These are phyloP conservation scores for Sphaerodactylus townsendi DNA, from an alignment of 2,113 vertebrate genomes.

Conservation along the genomic window DNA sequence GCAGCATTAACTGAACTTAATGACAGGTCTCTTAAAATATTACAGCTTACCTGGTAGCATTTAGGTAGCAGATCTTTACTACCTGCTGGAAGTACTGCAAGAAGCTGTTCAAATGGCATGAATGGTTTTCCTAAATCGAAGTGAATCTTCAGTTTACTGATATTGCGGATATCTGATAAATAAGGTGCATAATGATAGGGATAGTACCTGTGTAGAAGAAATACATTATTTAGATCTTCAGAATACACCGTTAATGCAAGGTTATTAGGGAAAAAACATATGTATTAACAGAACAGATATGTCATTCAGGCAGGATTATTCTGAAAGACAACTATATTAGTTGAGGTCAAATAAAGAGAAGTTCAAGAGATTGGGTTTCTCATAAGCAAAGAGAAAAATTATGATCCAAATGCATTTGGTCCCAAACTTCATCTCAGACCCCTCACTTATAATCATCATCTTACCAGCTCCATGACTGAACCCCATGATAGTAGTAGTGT, in stretches of 20 bases:
- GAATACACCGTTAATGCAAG: not conserved
- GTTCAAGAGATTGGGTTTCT: not conserved
- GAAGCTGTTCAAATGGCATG: conserved; percentile 95
- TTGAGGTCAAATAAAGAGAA: not conserved
- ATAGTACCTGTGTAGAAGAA: conserved; percentile 85
- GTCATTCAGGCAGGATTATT: not conserved
- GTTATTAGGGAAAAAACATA: not conserved
- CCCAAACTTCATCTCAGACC: not conserved
- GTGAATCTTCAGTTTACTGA: conserved; percentile 81
- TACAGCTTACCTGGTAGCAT: conserved; percentile 85
- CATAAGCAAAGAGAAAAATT: not conserved
- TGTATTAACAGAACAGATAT: not conserved
- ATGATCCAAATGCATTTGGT: not conserved
- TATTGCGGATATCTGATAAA: conserved; percentile 90
- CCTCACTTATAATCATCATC: conserved; percentile 24
- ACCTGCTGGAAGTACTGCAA: conserved; percentile 93
- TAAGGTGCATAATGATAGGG: conserved; percentile 97
- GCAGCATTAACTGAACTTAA: not conserved
- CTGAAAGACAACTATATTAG: not conserved
- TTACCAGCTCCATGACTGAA: conserved; percentile 99
- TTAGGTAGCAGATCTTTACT: conserved; percentile 91
- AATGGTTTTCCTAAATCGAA: conserved; percentile 93
- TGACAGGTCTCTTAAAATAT: not conserved
- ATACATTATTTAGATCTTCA: not conserved
- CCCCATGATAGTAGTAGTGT: conserved; percentile 98